These are phyloP conservation scores for Cyclophora albipunctata DNA, from an alignment of 2,888 invertebrate genomes.

Conservation along the genomic window DNA sequence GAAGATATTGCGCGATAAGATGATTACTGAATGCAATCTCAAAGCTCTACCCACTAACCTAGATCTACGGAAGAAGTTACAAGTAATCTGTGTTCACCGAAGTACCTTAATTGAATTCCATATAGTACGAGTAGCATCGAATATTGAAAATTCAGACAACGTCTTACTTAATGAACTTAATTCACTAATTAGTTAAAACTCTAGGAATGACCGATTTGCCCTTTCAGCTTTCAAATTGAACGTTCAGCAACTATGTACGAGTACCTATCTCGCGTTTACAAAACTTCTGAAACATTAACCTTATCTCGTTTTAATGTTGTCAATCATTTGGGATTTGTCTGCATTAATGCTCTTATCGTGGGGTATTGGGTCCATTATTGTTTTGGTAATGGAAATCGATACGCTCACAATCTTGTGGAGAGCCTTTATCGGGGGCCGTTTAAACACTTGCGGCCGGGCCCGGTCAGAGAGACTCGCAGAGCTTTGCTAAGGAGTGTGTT, in stretches of 20 bases:
- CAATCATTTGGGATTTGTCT: constrained; percentile 22
- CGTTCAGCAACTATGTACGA: too few species aligned
- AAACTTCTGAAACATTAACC: constrained; percentile 3
- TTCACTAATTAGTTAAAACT: too few species aligned
- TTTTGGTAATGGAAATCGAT: constrained; percentile 58
- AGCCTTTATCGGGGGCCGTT: constrained; percentile 31
- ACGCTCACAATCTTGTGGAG: constrained; percentile 40
- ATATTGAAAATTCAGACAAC: too few species aligned
- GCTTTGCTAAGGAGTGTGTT: constrained; percentile 7
- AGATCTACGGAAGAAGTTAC: constrained; percentile 3
- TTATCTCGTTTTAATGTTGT: constrained; percentile 11
- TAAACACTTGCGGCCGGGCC: constrained; percentile 28
- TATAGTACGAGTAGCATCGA: too few species aligned
- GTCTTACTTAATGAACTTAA: too few species aligned
- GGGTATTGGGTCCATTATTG: constrained; percentile 39
- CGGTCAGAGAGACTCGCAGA: constrained; percentile 7
- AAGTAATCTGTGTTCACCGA: constrained; percentile 3
- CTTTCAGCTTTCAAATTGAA: too few species aligned
- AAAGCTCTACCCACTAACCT: constrained; percentile 5
- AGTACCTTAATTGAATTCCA: not conserved
- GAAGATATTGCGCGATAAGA: constrained; percentile 7
- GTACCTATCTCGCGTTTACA: too few species aligned
- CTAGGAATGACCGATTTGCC: too few species aligned
- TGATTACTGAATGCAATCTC: constrained; percentile 14
- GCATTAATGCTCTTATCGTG: constrained; percentile 31